Percentiles rank a stretch among this genome's conserved stretches.
Evolutionary conservation across 2,797 vertebrate genomes (phyloP).

Genomic region (Avahi laniger): DNA sequence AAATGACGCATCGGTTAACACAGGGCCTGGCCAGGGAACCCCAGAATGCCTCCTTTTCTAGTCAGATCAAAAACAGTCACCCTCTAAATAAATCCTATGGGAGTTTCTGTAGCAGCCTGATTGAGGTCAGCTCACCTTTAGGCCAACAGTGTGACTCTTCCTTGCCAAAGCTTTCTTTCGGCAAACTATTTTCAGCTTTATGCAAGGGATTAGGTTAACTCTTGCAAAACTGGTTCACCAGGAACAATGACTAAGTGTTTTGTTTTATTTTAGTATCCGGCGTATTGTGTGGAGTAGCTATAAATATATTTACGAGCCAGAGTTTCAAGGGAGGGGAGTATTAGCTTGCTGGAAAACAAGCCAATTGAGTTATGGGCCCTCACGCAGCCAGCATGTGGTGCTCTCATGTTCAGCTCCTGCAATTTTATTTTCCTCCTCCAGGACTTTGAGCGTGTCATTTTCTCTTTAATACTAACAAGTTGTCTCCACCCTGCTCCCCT

Average conservation of each 20-base stretch:
- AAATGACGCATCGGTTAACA: neutral
- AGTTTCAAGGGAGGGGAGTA: conserved; percentile 56
- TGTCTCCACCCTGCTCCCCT: neutral
- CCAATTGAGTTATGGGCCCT: neutral
- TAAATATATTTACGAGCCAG: conserved; percentile 64
- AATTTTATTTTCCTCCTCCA: conserved; percentile 17
- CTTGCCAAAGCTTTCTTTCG: neutral
- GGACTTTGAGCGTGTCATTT: neutral
- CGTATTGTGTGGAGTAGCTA: conserved; percentile 54
- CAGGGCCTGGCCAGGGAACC: neutral
- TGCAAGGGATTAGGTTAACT: conserved; percentile 66
- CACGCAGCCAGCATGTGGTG: neutral
- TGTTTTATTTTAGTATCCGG: neutral
- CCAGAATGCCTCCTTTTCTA: neutral
- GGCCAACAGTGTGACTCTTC: neutral
- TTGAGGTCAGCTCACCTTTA: conserved; percentile 7
- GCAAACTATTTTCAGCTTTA: conserved; percentile 29
- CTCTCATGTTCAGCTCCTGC: neutral
- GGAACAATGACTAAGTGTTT: conserved; percentile 64
- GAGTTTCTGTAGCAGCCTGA: neutral
- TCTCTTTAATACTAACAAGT: conserved; percentile 18
- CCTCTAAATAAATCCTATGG: neutral
- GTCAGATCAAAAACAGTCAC: neutral
- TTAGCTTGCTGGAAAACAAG: conserved; percentile 46
- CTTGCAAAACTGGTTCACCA: conserved; percentile 75